These are phyloP conservation scores for Rutpela maculata DNA, from an alignment of 2,888 invertebrate species.

Conservation along the genomic window DNA sequence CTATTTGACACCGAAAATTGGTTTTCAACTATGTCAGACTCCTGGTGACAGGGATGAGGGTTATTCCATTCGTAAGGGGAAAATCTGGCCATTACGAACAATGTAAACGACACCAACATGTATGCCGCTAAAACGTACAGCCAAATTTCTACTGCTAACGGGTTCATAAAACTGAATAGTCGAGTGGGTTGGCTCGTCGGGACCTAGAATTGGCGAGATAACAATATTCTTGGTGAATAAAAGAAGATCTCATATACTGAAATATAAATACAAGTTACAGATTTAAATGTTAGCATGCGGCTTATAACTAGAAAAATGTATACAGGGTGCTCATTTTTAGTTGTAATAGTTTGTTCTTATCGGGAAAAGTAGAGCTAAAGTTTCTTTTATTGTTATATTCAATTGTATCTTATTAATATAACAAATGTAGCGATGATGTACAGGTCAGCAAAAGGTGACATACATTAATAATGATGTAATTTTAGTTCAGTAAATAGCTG, in stretches of 20 bases:
- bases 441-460: no score
- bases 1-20: slow-evolving; percentile 97
- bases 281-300: slow-evolving; percentile 20
- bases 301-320: background rate
- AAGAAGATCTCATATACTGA: slow-evolving; percentile 24
- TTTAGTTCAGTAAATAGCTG: no score
- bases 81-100: slow-evolving; percentile 97
- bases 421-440: no score
- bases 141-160: slow-evolving; percentile 97
- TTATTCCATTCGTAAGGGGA: slow-evolving; percentile 97
- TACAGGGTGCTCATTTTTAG: slow-evolving; percentile 21
- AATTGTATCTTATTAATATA: no score
- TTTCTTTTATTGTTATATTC: no score
- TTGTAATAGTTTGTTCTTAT: background rate
- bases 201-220: slow-evolving; percentile 77
- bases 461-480: no score
- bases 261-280: slow-evolving; percentile 17
- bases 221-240: slow-evolving; percentile 37
- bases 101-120: slow-evolving; percentile 92
- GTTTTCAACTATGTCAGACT: slow-evolving; percentile 92
- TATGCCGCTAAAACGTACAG: slow-evolving; percentile 95
- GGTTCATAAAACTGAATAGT: slow-evolving; percentile 97
- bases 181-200: slow-evolving; percentile 92
- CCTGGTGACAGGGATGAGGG: slow-evolving; percentile 86
- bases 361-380: background rate